Evolutionary conservation across 2,797 vertebrate genomes (phyloP).

Genomic region (Setipinna tenuifilis): DNA sequence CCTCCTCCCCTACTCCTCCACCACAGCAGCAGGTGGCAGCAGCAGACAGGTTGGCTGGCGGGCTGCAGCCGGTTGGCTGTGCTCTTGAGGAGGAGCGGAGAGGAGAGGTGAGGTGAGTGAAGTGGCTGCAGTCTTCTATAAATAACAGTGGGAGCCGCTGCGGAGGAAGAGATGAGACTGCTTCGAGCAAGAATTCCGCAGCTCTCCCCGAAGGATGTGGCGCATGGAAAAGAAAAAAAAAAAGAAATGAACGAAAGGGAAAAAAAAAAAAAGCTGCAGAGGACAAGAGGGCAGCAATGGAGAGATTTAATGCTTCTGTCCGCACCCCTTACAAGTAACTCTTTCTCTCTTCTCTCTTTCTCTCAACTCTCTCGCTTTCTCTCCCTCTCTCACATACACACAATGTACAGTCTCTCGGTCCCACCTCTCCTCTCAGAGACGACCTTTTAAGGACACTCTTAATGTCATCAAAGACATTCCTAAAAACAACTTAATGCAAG

Average conservation of each 20-base stretch:
- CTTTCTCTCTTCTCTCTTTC: too few species aligned
- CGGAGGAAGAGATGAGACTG: too few species aligned
- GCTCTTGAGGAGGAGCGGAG: neutral
- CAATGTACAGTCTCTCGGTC: neutral
- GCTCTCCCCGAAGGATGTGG: neutral
- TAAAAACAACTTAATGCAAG: neutral
- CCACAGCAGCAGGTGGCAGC: constrained; percentile 15
- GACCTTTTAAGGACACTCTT: neutral
- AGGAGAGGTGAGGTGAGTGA: neutral
- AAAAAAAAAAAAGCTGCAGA: neutral
- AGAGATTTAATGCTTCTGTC: neutral
- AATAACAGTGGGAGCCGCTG: neutral
- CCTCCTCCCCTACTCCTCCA: neutral
- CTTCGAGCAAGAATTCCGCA: neutral
- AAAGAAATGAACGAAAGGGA: neutral
- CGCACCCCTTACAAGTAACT: too few species aligned
- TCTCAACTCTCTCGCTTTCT: too few species aligned
- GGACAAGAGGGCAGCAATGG: neutral
- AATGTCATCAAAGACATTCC: neutral
- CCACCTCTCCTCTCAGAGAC: neutral
- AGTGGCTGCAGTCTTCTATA: constrained; percentile 20
- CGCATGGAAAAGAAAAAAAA: neutral
- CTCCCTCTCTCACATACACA: neutral
- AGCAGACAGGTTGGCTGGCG: neutral
- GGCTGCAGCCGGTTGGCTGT: neutral